Percentiles rank a stretch among this genome's conserved stretches.
phyloP scores from a whole-genome alignment of 2,797 vertebrate species.

The Cossypha heuglini region DNA sequence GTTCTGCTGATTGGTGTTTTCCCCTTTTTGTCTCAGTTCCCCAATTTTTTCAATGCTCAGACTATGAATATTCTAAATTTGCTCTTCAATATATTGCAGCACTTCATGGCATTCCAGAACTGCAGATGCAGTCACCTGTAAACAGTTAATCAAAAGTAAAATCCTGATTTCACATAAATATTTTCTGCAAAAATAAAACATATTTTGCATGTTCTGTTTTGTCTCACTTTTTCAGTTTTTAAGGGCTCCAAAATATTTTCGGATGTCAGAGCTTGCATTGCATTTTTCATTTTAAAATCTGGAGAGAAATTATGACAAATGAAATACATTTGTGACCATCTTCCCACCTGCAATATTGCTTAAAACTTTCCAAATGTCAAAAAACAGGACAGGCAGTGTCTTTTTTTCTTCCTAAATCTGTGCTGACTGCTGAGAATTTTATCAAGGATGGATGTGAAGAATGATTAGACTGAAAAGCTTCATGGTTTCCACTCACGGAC shows the following conservation, averaged over 20 bases:
- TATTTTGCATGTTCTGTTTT: neutral
- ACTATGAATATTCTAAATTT: neutral
- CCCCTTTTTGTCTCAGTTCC: neutral
- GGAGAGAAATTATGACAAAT: neutral
- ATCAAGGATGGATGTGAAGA: slow-evolving; percentile 54
- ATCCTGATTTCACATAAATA: neutral
- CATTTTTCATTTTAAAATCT: slow-evolving; percentile 2
- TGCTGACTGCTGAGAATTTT: slow-evolving; percentile 53
- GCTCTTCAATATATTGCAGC: neutral
- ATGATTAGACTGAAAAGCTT: slow-evolving; percentile 44
- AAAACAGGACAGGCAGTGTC: neutral
- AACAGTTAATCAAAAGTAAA: neutral
- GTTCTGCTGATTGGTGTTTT: neutral
- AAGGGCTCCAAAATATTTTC: neutral
- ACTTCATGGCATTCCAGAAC: neutral
- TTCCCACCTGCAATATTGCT: neutral
- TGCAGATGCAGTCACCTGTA: neutral
- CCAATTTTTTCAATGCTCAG: neutral
- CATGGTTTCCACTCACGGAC: neutral
- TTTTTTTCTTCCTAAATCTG: slow-evolving; percentile 27
- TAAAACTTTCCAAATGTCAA: slow-evolving; percentile 12
- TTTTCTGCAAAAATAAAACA: neutral
- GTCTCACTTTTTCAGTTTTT: neutral
- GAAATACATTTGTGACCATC: neutral
- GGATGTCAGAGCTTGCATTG: neutral